Percentiles rank a stretch among this genome's conserved stretches.
Evolutionary conservation across 2,113 vertebrate genomes (phyloP).

Genomic region (Pampusana beccarii): DNA sequence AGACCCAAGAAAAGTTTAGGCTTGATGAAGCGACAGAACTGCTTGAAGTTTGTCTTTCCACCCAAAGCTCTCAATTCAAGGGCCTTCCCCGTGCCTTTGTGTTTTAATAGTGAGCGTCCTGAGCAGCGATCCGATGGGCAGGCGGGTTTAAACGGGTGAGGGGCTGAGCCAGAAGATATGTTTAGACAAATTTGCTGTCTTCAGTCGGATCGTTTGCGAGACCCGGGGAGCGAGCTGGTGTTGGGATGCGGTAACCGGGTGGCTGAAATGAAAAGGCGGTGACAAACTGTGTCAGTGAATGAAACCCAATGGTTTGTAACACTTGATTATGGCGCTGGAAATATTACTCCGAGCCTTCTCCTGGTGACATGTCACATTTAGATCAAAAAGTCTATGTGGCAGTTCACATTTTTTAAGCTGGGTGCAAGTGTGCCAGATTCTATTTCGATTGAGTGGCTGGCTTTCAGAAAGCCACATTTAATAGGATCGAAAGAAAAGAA

Average conservation of each 20-base stretch:
- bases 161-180: background rate
- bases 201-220: background rate
- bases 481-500: constrained; percentile 84
- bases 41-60: background rate
- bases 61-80: background rate
- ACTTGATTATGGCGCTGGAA: constrained; percentile 43
- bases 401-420: constrained; percentile 69
- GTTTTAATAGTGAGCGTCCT: background rate
- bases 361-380: constrained; percentile 73
- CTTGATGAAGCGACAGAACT: background rate
- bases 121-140: background rate
- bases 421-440: constrained; percentile 72
- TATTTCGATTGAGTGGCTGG: constrained; percentile 76
- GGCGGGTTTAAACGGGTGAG: background rate
- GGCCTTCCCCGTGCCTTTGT: background rate
- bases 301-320: constrained; percentile 55
- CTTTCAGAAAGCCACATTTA: constrained; percentile 73
- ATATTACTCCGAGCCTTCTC: constrained; percentile 45
- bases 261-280: constrained; percentile 51
- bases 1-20: background rate
- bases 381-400: constrained; percentile 73
- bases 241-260: background rate
- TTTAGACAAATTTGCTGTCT: background rate
- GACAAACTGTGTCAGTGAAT: constrained; percentile 67
- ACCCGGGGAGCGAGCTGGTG: background rate